phyloP scores from a whole-genome alignment of 2,113 vertebrate genomes.

The Odocoileus hemionus region DNA sequence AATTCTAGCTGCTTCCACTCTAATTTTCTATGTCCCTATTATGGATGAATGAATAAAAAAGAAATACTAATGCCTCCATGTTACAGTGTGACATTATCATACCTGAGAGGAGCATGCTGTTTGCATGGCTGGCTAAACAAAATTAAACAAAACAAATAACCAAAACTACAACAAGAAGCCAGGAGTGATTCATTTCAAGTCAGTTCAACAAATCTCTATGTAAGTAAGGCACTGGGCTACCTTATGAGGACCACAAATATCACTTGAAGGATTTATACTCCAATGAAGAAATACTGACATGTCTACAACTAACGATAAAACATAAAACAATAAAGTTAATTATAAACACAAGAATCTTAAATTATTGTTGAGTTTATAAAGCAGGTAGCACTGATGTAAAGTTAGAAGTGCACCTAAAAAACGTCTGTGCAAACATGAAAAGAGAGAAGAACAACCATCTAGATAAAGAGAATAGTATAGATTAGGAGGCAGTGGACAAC shows the following conservation, averaged over 20 bases:
- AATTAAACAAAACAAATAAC: neutral
- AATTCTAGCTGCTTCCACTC: neutral
- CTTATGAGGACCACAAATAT: neutral
- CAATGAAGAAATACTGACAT: neutral
- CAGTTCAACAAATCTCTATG: neutral
- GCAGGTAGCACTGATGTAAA: neutral
- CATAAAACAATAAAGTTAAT: neutral
- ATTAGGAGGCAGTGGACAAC: neutral
- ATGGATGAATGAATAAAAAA: neutral
- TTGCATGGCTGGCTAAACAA: neutral
- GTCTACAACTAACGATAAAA: neutral
- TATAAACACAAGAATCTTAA: neutral
- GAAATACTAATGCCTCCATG: neutral
- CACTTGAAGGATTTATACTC: neutral
- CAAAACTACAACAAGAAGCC: neutral
- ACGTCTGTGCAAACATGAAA: neutral
- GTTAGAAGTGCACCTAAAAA: neutral
- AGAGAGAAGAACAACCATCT: neutral
- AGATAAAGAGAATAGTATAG: neutral
- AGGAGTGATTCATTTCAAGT: neutral
- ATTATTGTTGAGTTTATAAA: neutral
- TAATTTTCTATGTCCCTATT: neutral
- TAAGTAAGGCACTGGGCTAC: neutral
- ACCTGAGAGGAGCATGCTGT: neutral
- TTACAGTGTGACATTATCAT: neutral